Evolutionary conservation across 2,888 invertebrate genomes (phyloP).

Genomic region (Cantharis flavilabris): DNA sequence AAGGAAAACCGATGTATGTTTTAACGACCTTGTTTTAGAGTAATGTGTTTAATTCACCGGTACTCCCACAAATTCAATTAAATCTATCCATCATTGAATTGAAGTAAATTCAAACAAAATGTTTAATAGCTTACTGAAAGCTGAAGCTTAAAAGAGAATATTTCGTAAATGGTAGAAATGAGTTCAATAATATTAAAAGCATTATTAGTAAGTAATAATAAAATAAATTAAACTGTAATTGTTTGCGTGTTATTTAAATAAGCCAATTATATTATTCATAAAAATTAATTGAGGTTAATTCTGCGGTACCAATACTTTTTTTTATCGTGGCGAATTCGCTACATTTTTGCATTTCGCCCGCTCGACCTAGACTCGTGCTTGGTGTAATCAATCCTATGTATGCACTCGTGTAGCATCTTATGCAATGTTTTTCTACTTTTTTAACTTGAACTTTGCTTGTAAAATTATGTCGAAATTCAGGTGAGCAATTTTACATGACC

Average conservation of each 20-base stretch:
- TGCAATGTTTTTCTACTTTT: not conserved
- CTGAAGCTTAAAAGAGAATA: not conserved
- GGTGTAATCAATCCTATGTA: too few species aligned
- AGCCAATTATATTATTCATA: not conserved
- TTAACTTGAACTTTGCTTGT: not conserved
- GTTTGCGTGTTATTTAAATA: not conserved
- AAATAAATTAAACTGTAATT: not conserved
- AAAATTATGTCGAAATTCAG: too few species aligned
- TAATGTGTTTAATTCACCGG: not conserved
- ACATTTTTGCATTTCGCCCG: not conserved
- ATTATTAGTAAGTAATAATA: not conserved
- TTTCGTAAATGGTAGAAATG: not conserved
- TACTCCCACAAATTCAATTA: constrained; percentile 4
- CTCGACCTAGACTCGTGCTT: too few species aligned
- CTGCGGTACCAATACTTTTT: not conserved
- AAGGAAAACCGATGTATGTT: not conserved
- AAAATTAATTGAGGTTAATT: not conserved
- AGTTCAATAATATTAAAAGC: not conserved
- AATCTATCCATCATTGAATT: not conserved
- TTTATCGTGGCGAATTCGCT: not conserved
- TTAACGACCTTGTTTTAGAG: not conserved
- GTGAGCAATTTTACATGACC: not conserved
- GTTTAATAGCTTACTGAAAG: not conserved
- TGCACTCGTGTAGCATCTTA: not conserved
- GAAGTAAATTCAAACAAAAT: not conserved